A percentile compares a stretch with the other conserved stretches of the same genome.
phyloP scores from a whole-genome alignment of 2,797 vertebrate genomes.

The Sardinella longiceps region DNA sequence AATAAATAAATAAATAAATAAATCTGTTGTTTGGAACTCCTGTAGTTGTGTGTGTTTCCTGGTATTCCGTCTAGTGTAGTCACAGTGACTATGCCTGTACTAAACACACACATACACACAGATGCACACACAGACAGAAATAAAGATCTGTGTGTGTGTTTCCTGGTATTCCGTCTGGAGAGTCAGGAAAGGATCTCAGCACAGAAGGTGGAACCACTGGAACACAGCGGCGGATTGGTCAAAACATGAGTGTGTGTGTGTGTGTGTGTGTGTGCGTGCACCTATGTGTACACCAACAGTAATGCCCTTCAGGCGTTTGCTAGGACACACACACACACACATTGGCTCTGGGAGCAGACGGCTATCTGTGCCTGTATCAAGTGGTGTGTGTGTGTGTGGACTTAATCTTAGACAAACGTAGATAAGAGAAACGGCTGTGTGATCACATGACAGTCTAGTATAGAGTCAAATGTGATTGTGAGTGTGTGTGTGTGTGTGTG shows the following conservation, averaged over 20 bases:
- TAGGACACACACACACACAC: no score
- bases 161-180: background rate
- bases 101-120: no score
- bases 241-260: background rate
- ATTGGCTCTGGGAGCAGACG: background rate
- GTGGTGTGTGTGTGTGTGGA: background rate
- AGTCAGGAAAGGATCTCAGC: background rate
- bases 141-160: background rate
- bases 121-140: background rate
- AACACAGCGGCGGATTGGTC: background rate
- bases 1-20: no score
- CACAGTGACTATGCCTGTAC: background rate
- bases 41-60: no score
- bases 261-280: background rate
- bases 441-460: no score
- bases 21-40: no score
- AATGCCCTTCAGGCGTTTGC: no score
- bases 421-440: background rate
- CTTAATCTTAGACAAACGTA: background rate
- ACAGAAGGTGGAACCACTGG: background rate
- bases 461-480: background rate
- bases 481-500: no score
- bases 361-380: background rate
- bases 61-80: background rate
- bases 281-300: background rate